Evolutionary conservation across 2,888 invertebrate species (phyloP), one percentile per base, ranked within the genome.

Genomic region (Notocelia uddmanniana): DNA sequence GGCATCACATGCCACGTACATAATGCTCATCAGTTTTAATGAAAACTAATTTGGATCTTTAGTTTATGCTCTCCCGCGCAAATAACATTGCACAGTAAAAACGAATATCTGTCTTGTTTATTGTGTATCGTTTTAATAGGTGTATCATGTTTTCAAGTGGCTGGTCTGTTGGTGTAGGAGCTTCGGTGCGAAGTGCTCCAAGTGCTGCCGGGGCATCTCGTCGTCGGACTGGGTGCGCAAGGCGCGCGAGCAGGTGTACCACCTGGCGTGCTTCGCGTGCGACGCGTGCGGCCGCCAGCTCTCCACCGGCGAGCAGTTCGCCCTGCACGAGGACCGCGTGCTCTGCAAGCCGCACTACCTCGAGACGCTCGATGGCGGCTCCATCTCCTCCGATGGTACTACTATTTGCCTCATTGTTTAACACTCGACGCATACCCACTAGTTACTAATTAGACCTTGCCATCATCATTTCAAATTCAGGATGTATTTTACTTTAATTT

Each of bases 261-360:
- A 99, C 93, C 95, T 99, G 88, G 99, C 99, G 60, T 99, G 99
- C 93, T 99, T 99, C 93, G 98, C 99, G 21, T 99, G 99, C 91
- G 98, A 99, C 90, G 97, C 98, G 73, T 98, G 98, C 89, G 98
- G 98, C 80, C 95, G 98, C 41, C 98, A 98, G 91, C 94, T 98
- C 73, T 97, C 97, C 77, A 98, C 98, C 0, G 99, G 99, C 6
- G 99, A 99, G 89, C 99, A 99, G 94, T 99, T 99, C 91, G 99
- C 99, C 13, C 95, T 99, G 74, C 97, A 98, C 88, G 98, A 99
- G 81, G 97, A 98, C 88, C 94, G 98, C 77, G 97, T 99, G 72
- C 96, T 99, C 76, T 99, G 99, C 95, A 99, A 99, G 93, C 97
- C 98, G 54, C 99, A 99, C 89, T 99, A 98, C 93, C 94, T 98